phyloP scores from a whole-genome alignment of 2,888 invertebrate species.

The Liodrosophila aerea region DNA sequence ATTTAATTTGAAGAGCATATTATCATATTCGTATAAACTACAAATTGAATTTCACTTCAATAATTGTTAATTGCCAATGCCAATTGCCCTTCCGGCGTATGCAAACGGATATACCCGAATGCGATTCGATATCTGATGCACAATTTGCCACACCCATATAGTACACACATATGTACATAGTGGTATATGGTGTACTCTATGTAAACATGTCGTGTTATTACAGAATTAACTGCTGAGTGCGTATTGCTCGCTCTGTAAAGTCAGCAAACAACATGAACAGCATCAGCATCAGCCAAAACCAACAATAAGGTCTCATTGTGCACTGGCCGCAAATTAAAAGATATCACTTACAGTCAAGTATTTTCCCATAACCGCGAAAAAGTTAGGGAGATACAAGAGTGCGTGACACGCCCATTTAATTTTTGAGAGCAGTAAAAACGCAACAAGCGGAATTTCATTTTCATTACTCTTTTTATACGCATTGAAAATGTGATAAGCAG shows the following conservation, averaged over 20 bases:
- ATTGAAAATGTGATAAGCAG: too few species aligned
- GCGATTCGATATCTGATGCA: constrained; percentile 38
- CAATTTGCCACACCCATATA: constrained; percentile 14
- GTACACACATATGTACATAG: too few species aligned
- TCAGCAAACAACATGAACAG: neutral
- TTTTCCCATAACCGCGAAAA: constrained; percentile 52
- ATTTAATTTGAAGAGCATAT: neutral
- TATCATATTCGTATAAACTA: neutral
- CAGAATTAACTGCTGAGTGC: constrained; percentile 18
- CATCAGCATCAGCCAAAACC: constrained; percentile 33
- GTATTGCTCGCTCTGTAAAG: neutral
- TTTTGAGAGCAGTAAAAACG: constrained; percentile 30
- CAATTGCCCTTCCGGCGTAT: constrained; percentile 1
- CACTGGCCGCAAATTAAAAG: constrained; percentile 66
- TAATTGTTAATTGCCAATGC: constrained; percentile 12
- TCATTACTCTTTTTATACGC: too few species aligned
- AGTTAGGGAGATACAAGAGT: constrained; percentile 22
- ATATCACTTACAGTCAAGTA: constrained; percentile 68
- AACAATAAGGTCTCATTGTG: constrained; percentile 25
- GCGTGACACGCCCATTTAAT: constrained; percentile 44
- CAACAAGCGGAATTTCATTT: constrained; percentile 24
- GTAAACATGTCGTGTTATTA: constrained; percentile 28
- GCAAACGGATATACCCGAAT: constrained; percentile 23
- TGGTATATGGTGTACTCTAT: constrained; percentile 1
- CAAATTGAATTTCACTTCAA: constrained; percentile 8